Evolutionary conservation across 37 sponge, comb jelly and placozoan species (phyloP).

Genomic region (Crambe crambe): DNA sequence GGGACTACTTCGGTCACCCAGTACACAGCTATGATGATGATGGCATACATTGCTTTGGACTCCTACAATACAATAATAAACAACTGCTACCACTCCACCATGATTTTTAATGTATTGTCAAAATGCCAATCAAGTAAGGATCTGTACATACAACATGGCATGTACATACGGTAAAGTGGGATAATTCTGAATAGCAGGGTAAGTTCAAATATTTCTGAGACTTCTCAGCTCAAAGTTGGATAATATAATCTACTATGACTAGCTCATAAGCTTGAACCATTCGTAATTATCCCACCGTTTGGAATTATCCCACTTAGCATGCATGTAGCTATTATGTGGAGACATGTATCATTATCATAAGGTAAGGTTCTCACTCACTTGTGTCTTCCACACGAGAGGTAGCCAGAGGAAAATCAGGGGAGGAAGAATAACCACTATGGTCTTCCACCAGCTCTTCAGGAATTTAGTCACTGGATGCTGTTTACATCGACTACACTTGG

Average conservation of each 20-base stretch:
- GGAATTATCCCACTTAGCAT: too few species aligned
- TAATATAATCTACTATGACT: too few species aligned
- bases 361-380: background rate
- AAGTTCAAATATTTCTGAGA: too few species aligned
- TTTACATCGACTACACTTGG: background rate
- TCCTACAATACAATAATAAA: conserved; percentile 36
- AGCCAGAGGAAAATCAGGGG: conserved; percentile 52
- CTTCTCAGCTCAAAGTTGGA: too few species aligned
- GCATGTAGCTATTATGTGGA: too few species aligned
- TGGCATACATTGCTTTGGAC: conserved; percentile 72
- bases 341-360: background rate
- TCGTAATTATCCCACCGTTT: too few species aligned
- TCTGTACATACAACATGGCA: too few species aligned
- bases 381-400: conserved; percentile 12
- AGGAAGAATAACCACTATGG: conserved; percentile 45
- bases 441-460: conserved; percentile 68
- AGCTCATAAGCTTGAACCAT: too few species aligned
- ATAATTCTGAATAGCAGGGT: too few species aligned
- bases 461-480: conserved; percentile 14
- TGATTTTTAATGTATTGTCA: too few species aligned
- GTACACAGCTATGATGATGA: conserved; percentile 80
- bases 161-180: too few species aligned
- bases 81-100: background rate
- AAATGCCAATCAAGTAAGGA: too few species aligned
- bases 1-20: conserved; percentile 91